These are phyloP conservation scores for Gallirallus australis DNA, from an alignment of 2,797 vertebrate species.

Conservation along the genomic window DNA sequence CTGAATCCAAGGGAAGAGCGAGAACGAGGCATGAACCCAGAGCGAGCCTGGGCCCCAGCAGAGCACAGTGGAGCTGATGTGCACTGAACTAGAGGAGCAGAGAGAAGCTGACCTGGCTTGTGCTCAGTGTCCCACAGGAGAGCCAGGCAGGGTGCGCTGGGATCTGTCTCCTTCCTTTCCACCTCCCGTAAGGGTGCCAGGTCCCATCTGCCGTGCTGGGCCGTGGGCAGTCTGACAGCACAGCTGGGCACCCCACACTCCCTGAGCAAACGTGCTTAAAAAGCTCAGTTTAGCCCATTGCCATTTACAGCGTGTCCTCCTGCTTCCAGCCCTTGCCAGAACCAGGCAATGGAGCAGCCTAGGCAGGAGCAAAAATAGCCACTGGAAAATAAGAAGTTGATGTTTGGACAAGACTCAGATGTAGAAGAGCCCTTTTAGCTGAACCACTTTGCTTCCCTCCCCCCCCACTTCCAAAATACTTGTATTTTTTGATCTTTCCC, in stretches of 20 bases:
- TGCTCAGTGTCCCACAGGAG: background rate
- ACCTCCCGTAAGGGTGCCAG: background rate
- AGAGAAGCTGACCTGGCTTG: background rate
- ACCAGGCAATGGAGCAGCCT: conserved; percentile 1
- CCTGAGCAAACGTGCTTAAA: conserved; percentile 22
- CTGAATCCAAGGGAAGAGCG: background rate
- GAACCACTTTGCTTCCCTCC: background rate
- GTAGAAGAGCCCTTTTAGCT: conserved; percentile 3
- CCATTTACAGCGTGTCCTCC: conserved; percentile 1
- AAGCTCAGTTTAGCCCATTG: conserved; percentile 35
- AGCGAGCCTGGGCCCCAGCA: background rate
- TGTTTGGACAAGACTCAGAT: background rate
- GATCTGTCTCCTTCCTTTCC: background rate
- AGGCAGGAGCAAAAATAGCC: background rate
- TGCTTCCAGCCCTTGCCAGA: conserved; percentile 46
- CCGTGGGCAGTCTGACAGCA: conserved; percentile 41
- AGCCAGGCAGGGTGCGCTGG: background rate
- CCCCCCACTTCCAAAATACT: background rate
- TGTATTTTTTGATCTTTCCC: background rate
- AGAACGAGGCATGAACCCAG: background rate
- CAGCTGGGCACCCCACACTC: conserved; percentile 50
- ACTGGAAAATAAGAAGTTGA: background rate
- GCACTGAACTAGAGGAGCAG: background rate
- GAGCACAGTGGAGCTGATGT: background rate
- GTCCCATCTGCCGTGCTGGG: conserved; percentile 51